Conservation (phyloP, 2,113 vertebrate species). For the Strigops habroptila region DNA sequence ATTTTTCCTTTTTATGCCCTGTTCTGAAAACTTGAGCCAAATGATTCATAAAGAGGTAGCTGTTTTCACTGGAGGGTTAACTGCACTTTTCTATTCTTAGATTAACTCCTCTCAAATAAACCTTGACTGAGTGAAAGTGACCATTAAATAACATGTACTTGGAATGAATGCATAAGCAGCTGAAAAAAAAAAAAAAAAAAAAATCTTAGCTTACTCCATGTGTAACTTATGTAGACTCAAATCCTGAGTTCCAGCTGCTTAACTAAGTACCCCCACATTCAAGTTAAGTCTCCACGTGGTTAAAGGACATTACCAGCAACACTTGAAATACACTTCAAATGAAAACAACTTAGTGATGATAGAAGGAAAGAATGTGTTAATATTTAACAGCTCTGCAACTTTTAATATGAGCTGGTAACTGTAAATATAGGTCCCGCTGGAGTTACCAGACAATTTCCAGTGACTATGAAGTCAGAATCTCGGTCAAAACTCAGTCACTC, state of each 20-base stretch:
- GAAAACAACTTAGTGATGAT: not conserved
- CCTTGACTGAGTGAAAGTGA: not conserved
- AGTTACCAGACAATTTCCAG: not conserved
- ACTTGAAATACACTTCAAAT: not conserved
- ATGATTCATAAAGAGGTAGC: not conserved
- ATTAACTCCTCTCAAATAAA: not conserved
- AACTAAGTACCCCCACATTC: not conserved
- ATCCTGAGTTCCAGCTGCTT: not conserved
- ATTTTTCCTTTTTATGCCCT: not conserved
- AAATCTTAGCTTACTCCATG: not conserved
- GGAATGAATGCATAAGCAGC: not conserved
- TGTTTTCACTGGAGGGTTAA: not conserved
- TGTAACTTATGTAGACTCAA: not conserved
- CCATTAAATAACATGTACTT: not conserved
- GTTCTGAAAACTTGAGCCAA: not conserved
- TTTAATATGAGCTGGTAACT: not conserved
- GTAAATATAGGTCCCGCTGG: not conserved
- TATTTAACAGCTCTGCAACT: not conserved
- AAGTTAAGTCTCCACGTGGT: not conserved
- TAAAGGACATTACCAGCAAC: not conserved
- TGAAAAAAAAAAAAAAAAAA: not conserved
- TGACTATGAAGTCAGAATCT: not conserved
- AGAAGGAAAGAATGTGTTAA: not conserved
- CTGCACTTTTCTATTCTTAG: not conserved
- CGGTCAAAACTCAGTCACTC: not conserved